phyloP scores from a whole-genome alignment of 2,797 vertebrate species.

The Myiotriccus ornatus region DNA sequence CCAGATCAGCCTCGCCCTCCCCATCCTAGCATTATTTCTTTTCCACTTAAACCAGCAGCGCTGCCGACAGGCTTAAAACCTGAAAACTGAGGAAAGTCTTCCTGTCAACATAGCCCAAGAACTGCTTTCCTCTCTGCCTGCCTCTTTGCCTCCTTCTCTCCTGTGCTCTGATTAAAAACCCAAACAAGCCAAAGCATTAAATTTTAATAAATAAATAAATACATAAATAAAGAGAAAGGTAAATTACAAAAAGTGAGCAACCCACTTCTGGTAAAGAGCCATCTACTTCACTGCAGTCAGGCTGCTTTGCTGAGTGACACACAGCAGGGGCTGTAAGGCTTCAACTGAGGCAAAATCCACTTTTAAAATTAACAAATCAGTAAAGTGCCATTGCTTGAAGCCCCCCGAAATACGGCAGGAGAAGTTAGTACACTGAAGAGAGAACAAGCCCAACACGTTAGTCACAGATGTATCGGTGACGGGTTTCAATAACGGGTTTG shows the following conservation, averaged over 20 bases:
- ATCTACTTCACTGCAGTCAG: not conserved
- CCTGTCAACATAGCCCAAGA: conserved; percentile 40
- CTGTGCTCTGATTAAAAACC: not conserved
- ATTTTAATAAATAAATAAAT: too few species aligned
- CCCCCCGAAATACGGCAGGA: not conserved
- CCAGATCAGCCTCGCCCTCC: not conserved
- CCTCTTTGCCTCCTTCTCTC: conserved; percentile 32
- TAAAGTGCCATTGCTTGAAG: not conserved
- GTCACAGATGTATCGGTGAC: not conserved
- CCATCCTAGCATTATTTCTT: not conserved
- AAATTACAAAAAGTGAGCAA: conserved; percentile 38
- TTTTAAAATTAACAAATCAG: not conserved
- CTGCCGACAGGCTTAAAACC: conserved; percentile 62
- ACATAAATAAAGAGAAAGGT: not conserved
- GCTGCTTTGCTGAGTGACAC: not conserved
- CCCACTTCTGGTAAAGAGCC: conserved; percentile 11
- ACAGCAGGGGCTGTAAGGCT: not conserved
- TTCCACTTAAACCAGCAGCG: conserved; percentile 56
- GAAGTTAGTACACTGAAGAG: not conserved
- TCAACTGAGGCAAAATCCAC: not conserved
- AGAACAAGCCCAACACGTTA: not conserved
- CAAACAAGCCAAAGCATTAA: not conserved
- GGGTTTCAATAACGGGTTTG: not conserved
- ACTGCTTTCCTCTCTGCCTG: not conserved
- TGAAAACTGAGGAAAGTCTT: conserved; percentile 65